Evolutionary conservation across 2,113 vertebrate species (phyloP).

Genomic region (Rhynchomys soricoides): DNA sequence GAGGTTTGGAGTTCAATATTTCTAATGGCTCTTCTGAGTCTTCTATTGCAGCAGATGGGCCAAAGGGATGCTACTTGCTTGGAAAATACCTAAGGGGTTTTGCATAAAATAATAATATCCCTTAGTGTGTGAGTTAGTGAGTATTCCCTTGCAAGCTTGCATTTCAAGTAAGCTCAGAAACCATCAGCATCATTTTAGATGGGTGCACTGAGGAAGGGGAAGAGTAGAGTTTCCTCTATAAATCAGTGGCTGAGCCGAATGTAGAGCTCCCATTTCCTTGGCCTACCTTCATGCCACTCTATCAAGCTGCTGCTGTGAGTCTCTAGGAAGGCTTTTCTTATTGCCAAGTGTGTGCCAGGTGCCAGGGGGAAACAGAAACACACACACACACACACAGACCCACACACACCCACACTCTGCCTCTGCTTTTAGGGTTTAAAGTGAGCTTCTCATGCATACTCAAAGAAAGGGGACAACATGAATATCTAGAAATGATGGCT

Average conservation of each 20-base stretch:
- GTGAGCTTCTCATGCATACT: slow-evolving; percentile 9
- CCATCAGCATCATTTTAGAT: slow-evolving; percentile 29
- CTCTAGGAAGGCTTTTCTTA: background rate
- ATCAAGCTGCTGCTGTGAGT: background rate
- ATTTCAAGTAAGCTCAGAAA: slow-evolving; percentile 44
- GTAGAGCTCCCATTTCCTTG: background rate
- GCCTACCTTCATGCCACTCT: background rate
- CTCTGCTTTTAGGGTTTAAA: slow-evolving; percentile 41
- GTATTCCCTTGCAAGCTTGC: slow-evolving; percentile 42
- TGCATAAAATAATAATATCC: slow-evolving; percentile 23
- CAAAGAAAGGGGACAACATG: slow-evolving; percentile 34
- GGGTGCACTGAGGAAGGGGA: slow-evolving; percentile 17
- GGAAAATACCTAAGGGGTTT: slow-evolving; percentile 3
- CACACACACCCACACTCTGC: background rate
- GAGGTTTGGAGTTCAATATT: background rate
- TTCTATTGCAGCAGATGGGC: background rate
- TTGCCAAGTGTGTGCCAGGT: background rate
- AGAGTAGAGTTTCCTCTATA: background rate
- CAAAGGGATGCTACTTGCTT: slow-evolving; percentile 3
- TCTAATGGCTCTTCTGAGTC: background rate
- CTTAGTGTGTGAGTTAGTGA: background rate
- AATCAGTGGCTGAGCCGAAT: background rate
- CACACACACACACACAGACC: background rate
- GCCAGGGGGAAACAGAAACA: background rate
- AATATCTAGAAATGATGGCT: slow-evolving; percentile 16